phyloP scores from a whole-genome alignment of 2,113 vertebrate species.

The Thinocorus orbignyianus region DNA sequence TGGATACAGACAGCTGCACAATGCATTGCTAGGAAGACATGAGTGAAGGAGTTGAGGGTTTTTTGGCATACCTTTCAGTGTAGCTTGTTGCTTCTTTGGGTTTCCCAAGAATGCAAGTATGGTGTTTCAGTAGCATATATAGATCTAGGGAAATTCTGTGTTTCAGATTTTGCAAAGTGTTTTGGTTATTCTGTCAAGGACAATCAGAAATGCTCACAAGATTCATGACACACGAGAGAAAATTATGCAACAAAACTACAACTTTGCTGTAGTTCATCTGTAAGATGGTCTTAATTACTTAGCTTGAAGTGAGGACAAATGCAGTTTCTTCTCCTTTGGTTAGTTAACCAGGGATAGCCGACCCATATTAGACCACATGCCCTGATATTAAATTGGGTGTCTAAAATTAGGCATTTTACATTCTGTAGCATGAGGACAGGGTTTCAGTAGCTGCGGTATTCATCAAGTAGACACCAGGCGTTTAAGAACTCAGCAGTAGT shows the following conservation, averaged over 20 bases:
- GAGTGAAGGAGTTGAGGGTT: background rate
- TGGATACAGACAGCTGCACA: slow-evolving; percentile 27
- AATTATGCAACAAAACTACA: background rate
- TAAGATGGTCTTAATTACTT: background rate
- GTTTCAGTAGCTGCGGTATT: slow-evolving; percentile 60
- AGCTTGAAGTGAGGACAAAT: slow-evolving; percentile 5
- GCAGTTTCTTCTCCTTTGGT: slow-evolving; percentile 55
- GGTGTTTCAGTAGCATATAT: background rate
- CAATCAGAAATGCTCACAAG: background rate
- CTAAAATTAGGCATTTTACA: slow-evolving; percentile 79
- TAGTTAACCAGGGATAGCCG: slow-evolving; percentile 57
- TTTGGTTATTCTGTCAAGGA: background rate
- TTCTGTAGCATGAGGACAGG: slow-evolving; percentile 61
- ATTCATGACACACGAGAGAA: background rate
- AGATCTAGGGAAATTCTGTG: background rate
- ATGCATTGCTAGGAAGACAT: background rate
- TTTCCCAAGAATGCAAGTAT: background rate
- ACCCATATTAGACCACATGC: slow-evolving; percentile 56
- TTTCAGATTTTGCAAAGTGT: background rate
- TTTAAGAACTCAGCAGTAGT: slow-evolving; percentile 62
- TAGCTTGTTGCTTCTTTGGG: background rate
- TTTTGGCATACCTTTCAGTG: slow-evolving; percentile 3
- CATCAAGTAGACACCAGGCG: slow-evolving; percentile 32
- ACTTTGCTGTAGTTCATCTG: background rate
- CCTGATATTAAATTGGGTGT: slow-evolving; percentile 63